Evolutionary conservation across 2,888 invertebrate genomes (phyloP).

Genomic region (Rhagonycha lutea): DNA sequence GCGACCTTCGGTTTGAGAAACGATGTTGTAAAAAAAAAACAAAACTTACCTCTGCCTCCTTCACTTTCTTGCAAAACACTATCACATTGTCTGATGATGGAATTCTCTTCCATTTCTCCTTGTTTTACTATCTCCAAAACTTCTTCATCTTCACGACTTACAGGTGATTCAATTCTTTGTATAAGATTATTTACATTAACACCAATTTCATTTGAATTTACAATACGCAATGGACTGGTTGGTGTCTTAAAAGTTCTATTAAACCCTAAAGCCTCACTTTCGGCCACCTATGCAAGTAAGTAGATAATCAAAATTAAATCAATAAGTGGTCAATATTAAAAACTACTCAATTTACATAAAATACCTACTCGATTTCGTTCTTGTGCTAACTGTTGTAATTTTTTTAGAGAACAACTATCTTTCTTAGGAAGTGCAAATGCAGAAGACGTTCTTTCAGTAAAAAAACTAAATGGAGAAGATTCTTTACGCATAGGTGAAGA

Average conservation of each 20-base stretch:
- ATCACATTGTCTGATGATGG: constrained; percentile 49
- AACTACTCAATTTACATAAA: not conserved
- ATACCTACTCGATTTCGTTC: constrained; percentile 54
- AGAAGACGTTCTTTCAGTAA: constrained; percentile 35
- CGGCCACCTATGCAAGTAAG: not conserved
- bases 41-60: constrained; percentile 29
- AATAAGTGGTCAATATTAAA: not conserved
- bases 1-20: too few relatives aligned
- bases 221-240: constrained; percentile 48
- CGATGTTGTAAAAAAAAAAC: not conserved
- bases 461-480: constrained; percentile 60
- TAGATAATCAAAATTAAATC: not conserved
- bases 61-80: constrained; percentile 49
- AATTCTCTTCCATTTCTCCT: constrained; percentile 41
- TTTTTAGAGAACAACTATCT: constrained; percentile 46
- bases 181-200: constrained; percentile 48
- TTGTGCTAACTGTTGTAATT: constrained; percentile 57
- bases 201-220: constrained; percentile 48
- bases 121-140: constrained; percentile 59
- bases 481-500: constrained; percentile 73
- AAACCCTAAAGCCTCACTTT: constrained; percentile 3
- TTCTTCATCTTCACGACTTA: constrained; percentile 59
- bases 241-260: constrained; percentile 26
- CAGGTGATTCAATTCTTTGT: constrained; percentile 50
- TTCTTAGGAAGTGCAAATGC: constrained; percentile 42